A percentile compares a stretch with the other conserved stretches of the same genome.
Evolutionary conservation across 2,797 vertebrate genomes (phyloP).

Genomic region (Allobates femoralis): DNA sequence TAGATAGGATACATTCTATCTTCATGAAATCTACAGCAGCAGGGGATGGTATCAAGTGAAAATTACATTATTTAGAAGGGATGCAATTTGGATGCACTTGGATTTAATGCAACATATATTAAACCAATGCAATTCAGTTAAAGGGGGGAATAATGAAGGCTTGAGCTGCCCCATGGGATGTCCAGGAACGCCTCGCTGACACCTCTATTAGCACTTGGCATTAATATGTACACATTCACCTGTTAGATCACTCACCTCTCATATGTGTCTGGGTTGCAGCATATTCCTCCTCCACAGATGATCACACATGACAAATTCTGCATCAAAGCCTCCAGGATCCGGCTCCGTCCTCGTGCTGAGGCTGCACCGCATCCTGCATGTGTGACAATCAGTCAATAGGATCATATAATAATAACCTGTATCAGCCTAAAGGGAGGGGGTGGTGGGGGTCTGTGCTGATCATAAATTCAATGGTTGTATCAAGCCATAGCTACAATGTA

Average conservation of each 20-base stretch:
- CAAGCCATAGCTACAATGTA: neutral
- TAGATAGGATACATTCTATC: neutral
- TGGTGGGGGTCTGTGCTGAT: neutral
- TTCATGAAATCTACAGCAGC: neutral
- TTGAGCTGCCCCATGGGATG: conserved; percentile 68
- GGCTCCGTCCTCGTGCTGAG: neutral
- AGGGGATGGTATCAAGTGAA: neutral
- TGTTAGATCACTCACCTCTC: conserved; percentile 68
- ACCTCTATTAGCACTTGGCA: conserved; percentile 69
- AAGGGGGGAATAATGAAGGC: conserved; percentile 52
- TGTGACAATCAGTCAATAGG: neutral
- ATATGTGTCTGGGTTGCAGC: conserved; percentile 43
- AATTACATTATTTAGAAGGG: conserved; percentile 26
- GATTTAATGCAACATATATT: conserved; percentile 38
- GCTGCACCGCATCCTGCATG: conserved; percentile 3
- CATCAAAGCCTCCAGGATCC: conserved; percentile 18
- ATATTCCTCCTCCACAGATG: conserved; percentile 56
- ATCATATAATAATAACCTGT: neutral
- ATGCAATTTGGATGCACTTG: conserved; percentile 56
- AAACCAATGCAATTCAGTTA: conserved; percentile 58
- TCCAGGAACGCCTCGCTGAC: conserved; percentile 72
- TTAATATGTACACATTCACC: conserved; percentile 75
- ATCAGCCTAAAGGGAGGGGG: neutral
- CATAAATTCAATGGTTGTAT: conserved; percentile 7
- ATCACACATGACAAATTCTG: conserved; percentile 56